These are phyloP conservation scores for Sternarchorhynchus goeldii DNA, from an alignment of 2,797 vertebrate genomes.

Conservation along the genomic window DNA sequence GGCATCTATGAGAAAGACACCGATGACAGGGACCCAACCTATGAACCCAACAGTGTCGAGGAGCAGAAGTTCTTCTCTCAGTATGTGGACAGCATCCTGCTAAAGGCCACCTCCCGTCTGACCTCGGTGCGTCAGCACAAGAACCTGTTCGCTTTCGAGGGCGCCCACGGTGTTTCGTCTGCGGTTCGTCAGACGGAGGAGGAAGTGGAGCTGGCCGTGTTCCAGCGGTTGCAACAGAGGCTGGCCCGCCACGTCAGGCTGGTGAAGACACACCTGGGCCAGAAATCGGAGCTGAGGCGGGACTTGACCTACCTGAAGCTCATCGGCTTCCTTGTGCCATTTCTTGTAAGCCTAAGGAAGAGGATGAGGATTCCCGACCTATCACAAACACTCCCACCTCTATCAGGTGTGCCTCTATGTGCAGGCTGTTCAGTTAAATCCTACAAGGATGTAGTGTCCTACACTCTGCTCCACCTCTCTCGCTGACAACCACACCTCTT, in stretches of 20 bases:
- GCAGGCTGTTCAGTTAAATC: too few species aligned
- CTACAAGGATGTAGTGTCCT: too few species aligned
- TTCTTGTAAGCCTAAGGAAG: conserved; percentile 72
- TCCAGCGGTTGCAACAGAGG: conserved; percentile 73
- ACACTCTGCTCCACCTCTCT: too few species aligned
- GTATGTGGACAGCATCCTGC: conserved; percentile 64
- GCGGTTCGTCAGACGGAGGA: conserved; percentile 67
- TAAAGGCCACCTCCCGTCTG: conserved; percentile 71
- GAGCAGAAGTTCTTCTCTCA: conserved; percentile 72
- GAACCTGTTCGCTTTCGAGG: conserved; percentile 74
- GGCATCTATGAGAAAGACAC: conserved; percentile 68
- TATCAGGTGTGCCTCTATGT: conserved; percentile 63
- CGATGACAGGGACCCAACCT: conserved; percentile 69
- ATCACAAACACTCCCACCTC: conserved; percentile 66
- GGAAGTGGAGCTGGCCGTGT: conserved; percentile 64
- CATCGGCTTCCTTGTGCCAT: conserved; percentile 71
- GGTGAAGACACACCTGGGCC: conserved; percentile 69
- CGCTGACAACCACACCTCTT: too few species aligned
- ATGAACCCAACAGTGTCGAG: conserved; percentile 68
- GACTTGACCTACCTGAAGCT: conserved; percentile 71
- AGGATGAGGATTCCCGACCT: conserved; percentile 75
- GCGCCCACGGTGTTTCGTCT: conserved; percentile 63
- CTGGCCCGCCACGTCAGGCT: conserved; percentile 70
- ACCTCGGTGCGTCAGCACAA: conserved; percentile 66
- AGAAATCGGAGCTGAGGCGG: conserved; percentile 66